Base-by-base conservation (phyloP, 1,140 invertebrate species). In the Helicorthomorpha holstii region DNA sequence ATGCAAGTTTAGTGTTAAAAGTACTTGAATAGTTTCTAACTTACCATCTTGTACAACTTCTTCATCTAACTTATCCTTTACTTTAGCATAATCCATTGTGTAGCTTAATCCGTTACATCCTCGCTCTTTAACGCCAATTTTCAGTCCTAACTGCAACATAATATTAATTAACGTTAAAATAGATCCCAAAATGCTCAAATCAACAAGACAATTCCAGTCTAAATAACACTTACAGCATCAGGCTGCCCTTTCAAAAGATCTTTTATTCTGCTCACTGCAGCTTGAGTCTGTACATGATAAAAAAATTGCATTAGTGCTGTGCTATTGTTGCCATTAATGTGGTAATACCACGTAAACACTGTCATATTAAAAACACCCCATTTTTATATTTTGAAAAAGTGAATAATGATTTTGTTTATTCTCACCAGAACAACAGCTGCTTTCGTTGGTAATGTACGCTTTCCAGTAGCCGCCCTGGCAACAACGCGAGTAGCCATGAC, bases 61-160 rank as follows among this genome's bases (percentile, higher is more conserved):
- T 73, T 98, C 95, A 69, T 99, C 96, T 63, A 97, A 77, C 72
- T 90, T 85, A 62, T 79, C 85, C 69, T 96, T 98, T 57, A 83
- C 75, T 58, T 69, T 78, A 1, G 86, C 89, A 78, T 97, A 99
- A 63, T 98, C 87, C 47, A 99, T 71, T 10, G 89, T 96, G 60
- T 99, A 99, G 57, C 93, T 95, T 2, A 98, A 69, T 2, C 96
- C 96, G 73, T 98, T 99, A 65, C 96, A 99, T 10, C 96, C 96
- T 59, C 92, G 75, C 68, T 97, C 92, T 58, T 83, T 78, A 1
- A 99, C 94, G 51, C 95, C 92, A 62, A 99, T 85, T 74, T 91
- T 92, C 2, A 98, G 66, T 4, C 87, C 93, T 60, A 89, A 79
- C 77, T 84, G 67, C 49, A 71, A 71, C 58, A 62, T 55, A 56